phyloP scores from a whole-genome alignment of 2,888 invertebrate species.

The Biston stratarius region DNA sequence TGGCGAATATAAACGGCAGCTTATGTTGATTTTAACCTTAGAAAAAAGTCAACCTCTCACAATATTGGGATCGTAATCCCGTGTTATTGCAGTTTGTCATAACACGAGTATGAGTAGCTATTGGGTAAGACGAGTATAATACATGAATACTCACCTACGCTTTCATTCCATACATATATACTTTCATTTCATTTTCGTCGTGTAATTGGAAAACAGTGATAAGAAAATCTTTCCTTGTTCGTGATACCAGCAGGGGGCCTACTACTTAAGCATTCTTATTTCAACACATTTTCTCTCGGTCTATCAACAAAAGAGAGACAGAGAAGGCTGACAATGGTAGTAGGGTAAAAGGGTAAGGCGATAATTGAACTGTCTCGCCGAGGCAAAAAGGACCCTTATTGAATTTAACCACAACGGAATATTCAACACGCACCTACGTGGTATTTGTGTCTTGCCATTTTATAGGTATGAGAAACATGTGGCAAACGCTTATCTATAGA shows the following conservation, averaged over 20 bases:
- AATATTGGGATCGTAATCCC: slow-evolving; percentile 81
- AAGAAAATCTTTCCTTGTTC: slow-evolving; percentile 42
- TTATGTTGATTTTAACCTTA: slow-evolving; percentile 69
- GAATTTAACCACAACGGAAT: slow-evolving; percentile 42
- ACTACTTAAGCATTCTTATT: neutral
- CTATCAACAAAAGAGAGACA: neutral
- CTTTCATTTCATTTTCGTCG: slow-evolving; percentile 16
- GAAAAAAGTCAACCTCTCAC: slow-evolving; percentile 72
- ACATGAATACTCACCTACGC: neutral
- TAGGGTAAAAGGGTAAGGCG: slow-evolving; percentile 9
- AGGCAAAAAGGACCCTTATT: slow-evolving; percentile 35
- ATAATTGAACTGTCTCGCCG: slow-evolving; percentile 12
- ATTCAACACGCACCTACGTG: slow-evolving; percentile 25
- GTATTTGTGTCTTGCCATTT: neutral
- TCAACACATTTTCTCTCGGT: neutral
- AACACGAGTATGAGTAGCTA: slow-evolving; percentile 25
- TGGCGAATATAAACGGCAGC: slow-evolving; percentile 68
- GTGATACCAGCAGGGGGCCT: slow-evolving; percentile 20
- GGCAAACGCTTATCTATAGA: neutral
- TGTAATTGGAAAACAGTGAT: slow-evolving; percentile 32
- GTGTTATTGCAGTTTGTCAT: slow-evolving; percentile 76
- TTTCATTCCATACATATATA: slow-evolving; percentile 3
- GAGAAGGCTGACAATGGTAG: no score
- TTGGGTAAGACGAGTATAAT: neutral
- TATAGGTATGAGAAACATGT: neutral